A percentile compares a stretch with the other conserved stretches of the same genome.
Evolutionary conservation across 2,113 vertebrate species (phyloP).

Genomic region (Bombycilla garrulus): DNA sequence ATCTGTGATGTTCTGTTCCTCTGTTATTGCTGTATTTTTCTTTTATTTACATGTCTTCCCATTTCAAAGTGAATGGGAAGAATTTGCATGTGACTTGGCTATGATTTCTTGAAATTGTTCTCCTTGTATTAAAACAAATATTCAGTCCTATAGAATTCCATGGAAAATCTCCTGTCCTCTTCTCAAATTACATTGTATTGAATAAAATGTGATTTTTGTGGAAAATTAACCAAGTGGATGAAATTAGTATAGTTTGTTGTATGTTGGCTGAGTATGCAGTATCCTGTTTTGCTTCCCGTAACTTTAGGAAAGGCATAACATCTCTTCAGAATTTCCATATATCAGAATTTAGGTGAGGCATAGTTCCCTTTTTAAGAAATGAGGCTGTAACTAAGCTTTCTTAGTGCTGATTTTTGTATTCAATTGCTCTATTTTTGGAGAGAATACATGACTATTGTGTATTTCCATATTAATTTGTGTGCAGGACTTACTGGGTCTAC

Average conservation of each 20-base stretch:
- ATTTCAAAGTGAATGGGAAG: background rate
- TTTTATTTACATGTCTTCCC: background rate
- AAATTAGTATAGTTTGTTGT: background rate
- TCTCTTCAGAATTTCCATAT: background rate
- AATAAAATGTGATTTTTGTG: background rate
- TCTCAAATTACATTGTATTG: background rate
- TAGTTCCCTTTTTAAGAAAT: background rate
- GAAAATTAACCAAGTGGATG: background rate
- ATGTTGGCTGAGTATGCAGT: background rate
- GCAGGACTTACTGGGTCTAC: background rate
- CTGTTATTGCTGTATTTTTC: background rate
- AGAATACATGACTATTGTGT: background rate
- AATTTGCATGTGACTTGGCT: background rate
- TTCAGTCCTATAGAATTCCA: fast-evolving
- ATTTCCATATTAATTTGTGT: background rate
- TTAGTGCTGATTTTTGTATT: background rate
- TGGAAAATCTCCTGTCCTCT: background rate
- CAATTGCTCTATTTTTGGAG: background rate
- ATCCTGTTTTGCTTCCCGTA: background rate
- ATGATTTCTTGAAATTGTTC: background rate
- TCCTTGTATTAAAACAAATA: background rate
- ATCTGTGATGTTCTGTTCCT: background rate
- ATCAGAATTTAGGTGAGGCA: background rate
- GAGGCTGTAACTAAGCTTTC: background rate
- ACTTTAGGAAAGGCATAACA: background rate